These are phyloP conservation scores for Phyllostomus hastatus DNA, from an alignment of 2,113 vertebrate species.

Conservation along the genomic window DNA sequence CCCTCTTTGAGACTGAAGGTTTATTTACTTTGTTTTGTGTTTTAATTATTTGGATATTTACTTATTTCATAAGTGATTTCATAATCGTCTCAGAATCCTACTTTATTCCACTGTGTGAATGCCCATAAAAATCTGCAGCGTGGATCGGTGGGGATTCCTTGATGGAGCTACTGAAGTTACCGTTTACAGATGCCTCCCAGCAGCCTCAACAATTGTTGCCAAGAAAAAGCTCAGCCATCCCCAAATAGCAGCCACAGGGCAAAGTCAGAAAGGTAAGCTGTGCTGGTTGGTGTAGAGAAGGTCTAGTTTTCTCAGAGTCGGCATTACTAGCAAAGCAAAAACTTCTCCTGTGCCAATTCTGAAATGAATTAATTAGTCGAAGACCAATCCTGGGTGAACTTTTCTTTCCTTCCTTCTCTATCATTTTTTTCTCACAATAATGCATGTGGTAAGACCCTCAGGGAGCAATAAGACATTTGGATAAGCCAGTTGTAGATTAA, in stretches of 20 bases:
- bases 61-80: slow-evolving; percentile 42
- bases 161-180: not conserved
- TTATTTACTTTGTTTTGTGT: not conserved
- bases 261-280: slow-evolving; percentile 1
- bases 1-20: not conserved
- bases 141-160: not conserved
- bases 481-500: slow-evolving; percentile 76
- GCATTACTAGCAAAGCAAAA: slow-evolving; percentile 6
- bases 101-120: not conserved
- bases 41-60: slow-evolving; percentile 45
- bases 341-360: slow-evolving; percentile 21
- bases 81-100: not conserved
- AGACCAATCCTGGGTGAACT: slow-evolving; percentile 45
- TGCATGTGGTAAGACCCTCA: slow-evolving; percentile 50
- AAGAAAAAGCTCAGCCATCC: not conserved
- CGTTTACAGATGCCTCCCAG: not conserved
- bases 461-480: slow-evolving; percentile 69
- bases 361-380: slow-evolving; percentile 71
- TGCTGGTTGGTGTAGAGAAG: not conserved
- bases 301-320: not conserved
- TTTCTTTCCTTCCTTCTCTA: slow-evolving; percentile 48
- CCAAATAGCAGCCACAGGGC: not conserved
- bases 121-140: not conserved
- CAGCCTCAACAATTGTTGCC: not conserved
- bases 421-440: slow-evolving; percentile 48